Conservation (phyloP, 2,797 vertebrate species). For the Clamator glandarius region DNA sequence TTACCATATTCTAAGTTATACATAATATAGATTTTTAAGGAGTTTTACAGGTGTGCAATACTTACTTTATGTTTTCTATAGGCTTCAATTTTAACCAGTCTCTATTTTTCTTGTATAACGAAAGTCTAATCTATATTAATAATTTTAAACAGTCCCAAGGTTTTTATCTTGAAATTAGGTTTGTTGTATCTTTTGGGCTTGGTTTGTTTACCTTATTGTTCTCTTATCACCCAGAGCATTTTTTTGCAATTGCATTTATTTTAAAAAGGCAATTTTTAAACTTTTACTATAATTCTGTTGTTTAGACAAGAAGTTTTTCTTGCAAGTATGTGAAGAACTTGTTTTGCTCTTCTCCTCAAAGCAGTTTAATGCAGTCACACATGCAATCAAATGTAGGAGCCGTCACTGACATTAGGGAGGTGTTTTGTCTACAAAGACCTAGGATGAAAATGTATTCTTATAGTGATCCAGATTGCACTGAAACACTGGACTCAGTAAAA, state of each 20-base stretch:
- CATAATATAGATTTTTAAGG: background rate
- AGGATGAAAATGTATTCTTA: background rate
- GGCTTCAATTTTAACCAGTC: background rate
- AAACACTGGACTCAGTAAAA: background rate
- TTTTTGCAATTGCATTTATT: background rate
- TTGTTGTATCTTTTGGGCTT: background rate
- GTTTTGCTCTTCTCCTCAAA: background rate
- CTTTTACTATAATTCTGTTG: background rate
- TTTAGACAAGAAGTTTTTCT: background rate
- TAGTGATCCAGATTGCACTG: background rate
- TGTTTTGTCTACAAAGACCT: background rate
- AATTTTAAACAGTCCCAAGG: background rate
- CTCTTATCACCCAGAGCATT: background rate
- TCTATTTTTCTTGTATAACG: background rate
- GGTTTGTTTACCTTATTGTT: conserved; percentile 22
- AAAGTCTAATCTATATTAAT: background rate
- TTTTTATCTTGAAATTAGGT: conserved; percentile 22
- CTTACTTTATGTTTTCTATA: background rate
- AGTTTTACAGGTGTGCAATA: background rate
- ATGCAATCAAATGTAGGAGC: background rate
- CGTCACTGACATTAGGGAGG: background rate
- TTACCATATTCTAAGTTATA: background rate
- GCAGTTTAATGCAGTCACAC: background rate
- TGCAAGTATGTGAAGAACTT: background rate
- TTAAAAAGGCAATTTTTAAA: background rate